Base-by-base conservation (phyloP, 2,888 invertebrate genomes). In the Cyrtodaria siliqua region DNA sequence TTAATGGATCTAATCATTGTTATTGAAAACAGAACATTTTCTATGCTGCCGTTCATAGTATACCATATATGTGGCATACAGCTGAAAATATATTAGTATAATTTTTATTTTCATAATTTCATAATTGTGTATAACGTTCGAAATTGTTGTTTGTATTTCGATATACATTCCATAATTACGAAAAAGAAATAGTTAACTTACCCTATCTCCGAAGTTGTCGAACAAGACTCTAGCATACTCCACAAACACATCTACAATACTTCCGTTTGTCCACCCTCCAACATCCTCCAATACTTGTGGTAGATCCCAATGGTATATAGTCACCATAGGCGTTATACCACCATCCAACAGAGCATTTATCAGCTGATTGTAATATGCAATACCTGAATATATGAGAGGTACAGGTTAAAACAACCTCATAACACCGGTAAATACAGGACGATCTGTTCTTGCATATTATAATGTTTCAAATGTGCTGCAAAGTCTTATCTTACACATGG, bases 321-420 rank as follows among this genome's bases (percentile, higher is more conserved):
- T 95, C 9, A 94, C 90, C 83, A 93, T 86, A 14, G 96, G 95
- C 57, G 92, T 91, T 67, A 96, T 95, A 6, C 93, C 82, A 26
- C 94, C 93, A 0, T 92, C 93, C 9, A 95, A 77, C 4, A 97
- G 93, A 84, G 95, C 96, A 86, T 96, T 94, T 67, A 97, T 96
- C 53, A 97, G 92, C 82, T 95, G 94, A 87, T 95, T 95, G 91
- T 97, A 97, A 92, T 96, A 96, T 67, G 95, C 93, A n/a, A 97
- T 94, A 24, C 96, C 97, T 6, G 94, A 94, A 47, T n/a, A n/a
- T n/a, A n/a, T n/a, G n/a, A n/a, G 94, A 93, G 89, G 9, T 12
- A 47, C 6, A 47, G 4, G 47, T 4, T 33, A 33, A 33, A 47
- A 20, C 47, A 18, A 47, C 47, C 96, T 97, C 27, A 96, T 33